phyloP scores from a whole-genome alignment of 2,888 invertebrate species.

The Melitaea athalia region DNA sequence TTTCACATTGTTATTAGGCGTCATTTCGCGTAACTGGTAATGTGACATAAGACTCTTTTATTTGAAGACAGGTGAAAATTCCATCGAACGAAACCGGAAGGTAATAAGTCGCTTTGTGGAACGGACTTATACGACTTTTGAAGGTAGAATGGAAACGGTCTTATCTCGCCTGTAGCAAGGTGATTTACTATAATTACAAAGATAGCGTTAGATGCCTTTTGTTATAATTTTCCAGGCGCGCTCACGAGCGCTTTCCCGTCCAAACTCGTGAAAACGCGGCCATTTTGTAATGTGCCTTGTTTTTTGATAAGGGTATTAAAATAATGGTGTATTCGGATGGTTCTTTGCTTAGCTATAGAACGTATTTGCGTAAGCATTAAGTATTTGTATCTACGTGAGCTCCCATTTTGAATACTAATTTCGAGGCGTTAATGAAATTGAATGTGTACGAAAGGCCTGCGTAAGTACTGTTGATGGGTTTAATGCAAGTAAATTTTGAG shows the following conservation, averaged over 20 bases:
- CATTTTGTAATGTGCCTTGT: constrained; percentile 82
- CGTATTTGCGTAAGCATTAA: constrained; percentile 63
- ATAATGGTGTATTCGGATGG: constrained; percentile 75
- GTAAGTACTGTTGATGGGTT: constrained; percentile 1
- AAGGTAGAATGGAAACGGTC: constrained; percentile 61
- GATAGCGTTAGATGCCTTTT: constrained; percentile 83
- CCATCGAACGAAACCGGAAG: constrained; percentile 54
- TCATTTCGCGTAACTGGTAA: constrained; percentile 48
- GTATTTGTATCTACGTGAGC: constrained; percentile 70
- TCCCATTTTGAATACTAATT: constrained; percentile 76
- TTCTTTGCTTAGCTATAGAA: constrained; percentile 62
- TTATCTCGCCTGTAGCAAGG: constrained; percentile 81
- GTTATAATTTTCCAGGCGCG: constrained; percentile 81
- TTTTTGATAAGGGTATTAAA: constrained; percentile 83
- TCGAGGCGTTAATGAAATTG: constrained; percentile 72
- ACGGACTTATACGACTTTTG: constrained; percentile 66
- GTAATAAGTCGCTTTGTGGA: constrained; percentile 56
- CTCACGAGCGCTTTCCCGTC: constrained; percentile 77
- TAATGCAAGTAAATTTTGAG: neutral
- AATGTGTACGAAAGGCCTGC: constrained; percentile 30
- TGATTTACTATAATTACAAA: constrained; percentile 83
- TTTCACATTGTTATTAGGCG: constrained; percentile 46
- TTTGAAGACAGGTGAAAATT: constrained; percentile 49
- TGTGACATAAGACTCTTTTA: constrained; percentile 55
- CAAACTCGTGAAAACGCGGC: constrained; percentile 80